phyloP scores from a whole-genome alignment of 1,140 invertebrate genomes.

The Phenacoccus solenopsis region DNA sequence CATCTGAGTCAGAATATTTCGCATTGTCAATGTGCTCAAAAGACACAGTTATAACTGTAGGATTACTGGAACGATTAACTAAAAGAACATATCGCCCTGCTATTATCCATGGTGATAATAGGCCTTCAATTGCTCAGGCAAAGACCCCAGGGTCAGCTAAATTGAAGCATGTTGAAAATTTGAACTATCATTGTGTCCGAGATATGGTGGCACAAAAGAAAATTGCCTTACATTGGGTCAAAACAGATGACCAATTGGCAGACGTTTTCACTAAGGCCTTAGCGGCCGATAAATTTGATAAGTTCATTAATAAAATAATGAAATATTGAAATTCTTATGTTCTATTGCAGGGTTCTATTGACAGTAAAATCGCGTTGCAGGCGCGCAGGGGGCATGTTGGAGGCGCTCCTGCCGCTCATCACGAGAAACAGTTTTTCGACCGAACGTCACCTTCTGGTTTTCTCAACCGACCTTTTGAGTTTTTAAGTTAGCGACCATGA shows the following conservation, averaged over 20 bases:
- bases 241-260: slow-evolving; percentile 18
- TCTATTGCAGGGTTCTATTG: too few species aligned
- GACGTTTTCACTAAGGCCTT: slow-evolving; percentile 20
- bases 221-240: slow-evolving; percentile 8
- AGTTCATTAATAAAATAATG: too few species aligned
- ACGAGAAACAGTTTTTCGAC: too few species aligned
- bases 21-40: slow-evolving; percentile 19
- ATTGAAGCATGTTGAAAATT: slow-evolving; percentile 15
- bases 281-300: too few species aligned
- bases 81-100: neutral
- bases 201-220: neutral
- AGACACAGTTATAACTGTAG: neutral
- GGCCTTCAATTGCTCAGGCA: neutral
- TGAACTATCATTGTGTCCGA: slow-evolving; percentile 15
- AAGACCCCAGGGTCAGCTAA: slow-evolving; percentile 15
- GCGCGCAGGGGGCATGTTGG: too few species aligned
- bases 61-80: neutral
- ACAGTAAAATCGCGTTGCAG: too few species aligned
- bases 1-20: slow-evolving; percentile 18
- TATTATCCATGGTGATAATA: slow-evolving; percentile 20
- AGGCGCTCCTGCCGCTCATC: too few species aligned
- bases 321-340: too few species aligned
- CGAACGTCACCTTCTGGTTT: too few species aligned
- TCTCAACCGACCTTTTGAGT: too few species aligned
- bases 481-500: too few species aligned